A percentile compares a stretch with the other conserved stretches of the same genome.
phyloP scores from a whole-genome alignment of 64 coral and sea anemone genomes.

The Stichodactyla mertensii region DNA sequence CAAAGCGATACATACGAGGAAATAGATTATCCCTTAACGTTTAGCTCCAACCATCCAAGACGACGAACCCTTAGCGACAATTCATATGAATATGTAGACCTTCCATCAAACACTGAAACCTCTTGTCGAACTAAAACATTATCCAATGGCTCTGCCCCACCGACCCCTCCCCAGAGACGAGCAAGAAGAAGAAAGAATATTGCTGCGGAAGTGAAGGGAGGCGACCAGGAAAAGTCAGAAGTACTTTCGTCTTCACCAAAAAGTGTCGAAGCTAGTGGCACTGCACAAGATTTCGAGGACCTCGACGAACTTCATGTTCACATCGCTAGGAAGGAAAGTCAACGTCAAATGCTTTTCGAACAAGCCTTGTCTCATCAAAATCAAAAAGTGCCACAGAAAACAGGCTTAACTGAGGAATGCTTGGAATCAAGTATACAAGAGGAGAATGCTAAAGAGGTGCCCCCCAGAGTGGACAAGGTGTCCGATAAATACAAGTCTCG shows the following conservation, averaged over 20 bases:
- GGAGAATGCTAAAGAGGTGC: neutral
- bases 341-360: neutral
- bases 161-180: conserved; percentile 13
- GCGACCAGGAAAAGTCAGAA: neutral
- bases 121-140: neutral
- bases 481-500: neutral
- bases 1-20: neutral
- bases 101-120: neutral
- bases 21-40: neutral
- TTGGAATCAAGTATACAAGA: neutral
- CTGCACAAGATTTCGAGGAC: neutral
- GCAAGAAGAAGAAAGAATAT: neutral
- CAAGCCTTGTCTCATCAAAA: neutral
- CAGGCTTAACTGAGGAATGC: neutral
- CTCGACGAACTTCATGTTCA: neutral
- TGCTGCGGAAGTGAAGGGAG: neutral
- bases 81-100: neutral
- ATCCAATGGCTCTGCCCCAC: neutral
- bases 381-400: neutral
- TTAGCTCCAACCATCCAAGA: neutral
- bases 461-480: neutral
- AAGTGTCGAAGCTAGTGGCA: neutral
- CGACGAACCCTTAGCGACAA: neutral
- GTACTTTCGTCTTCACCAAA: neutral
- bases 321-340: neutral